Conservation (phyloP, 92 coral and sea anemone genomes). For the Galaxea fascicularis region DNA sequence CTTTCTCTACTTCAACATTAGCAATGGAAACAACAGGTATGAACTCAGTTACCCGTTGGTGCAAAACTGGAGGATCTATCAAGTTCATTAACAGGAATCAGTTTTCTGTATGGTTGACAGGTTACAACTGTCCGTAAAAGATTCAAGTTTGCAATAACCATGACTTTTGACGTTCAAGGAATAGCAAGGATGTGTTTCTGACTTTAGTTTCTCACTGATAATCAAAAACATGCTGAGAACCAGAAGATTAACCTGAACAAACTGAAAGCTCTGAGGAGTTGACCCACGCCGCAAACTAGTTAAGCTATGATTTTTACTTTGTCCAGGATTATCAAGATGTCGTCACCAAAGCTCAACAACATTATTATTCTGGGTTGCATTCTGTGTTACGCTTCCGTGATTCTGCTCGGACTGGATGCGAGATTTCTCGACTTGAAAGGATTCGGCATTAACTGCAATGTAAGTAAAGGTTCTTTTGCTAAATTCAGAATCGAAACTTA, state of each 20-base stretch:
- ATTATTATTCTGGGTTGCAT: conserved; percentile 91
- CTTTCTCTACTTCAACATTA: conserved; percentile 85
- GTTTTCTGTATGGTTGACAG: too few species aligned
- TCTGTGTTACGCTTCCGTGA: conserved; percentile 81
- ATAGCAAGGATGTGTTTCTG: too few species aligned
- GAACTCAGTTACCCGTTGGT: neutral
- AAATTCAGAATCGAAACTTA: neutral
- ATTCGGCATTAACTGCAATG: conserved; percentile 90
- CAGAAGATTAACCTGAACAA: neutral
- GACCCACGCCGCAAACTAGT: neutral
- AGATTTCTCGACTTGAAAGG: conserved; percentile 72
- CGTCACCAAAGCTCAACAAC: conserved; percentile 93
- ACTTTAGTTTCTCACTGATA: too few species aligned
- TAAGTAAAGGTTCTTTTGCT: conserved; percentile 37
- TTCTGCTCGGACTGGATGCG: conserved; percentile 89
- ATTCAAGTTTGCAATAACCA: too few species aligned
- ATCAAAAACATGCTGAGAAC: too few species aligned
- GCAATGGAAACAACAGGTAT: conserved; percentile 80
- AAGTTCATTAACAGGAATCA: too few species aligned
- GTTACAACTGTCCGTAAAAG: too few species aligned
- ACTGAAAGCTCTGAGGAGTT: neutral
- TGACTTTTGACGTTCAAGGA: too few species aligned
- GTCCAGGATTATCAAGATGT: conserved; percentile 92
- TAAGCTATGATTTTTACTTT: neutral
- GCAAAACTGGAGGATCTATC: neutral